Percentiles rank a stretch among this genome's conserved stretches.
phyloP scores from a whole-genome alignment of 1,140 invertebrate species.

The Temnothorax curvispinosus region DNA sequence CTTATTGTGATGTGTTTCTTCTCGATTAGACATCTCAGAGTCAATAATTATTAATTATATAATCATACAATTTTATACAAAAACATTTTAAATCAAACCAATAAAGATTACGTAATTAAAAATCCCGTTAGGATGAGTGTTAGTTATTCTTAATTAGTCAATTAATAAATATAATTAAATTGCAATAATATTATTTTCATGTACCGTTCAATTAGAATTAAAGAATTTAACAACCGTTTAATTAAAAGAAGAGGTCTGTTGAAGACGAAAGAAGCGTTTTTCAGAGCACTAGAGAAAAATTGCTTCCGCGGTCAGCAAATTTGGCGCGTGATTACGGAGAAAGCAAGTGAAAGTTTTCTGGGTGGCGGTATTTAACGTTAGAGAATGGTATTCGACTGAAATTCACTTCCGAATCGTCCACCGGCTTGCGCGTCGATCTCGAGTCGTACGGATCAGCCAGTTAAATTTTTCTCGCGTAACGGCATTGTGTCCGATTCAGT shows the following conservation, averaged over 20 bases:
- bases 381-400: neutral
- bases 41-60: neutral
- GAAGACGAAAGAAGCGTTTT: neutral
- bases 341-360: constrained; percentile 79
- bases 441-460: neutral
- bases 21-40: neutral
- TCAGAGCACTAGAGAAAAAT: constrained; percentile 20
- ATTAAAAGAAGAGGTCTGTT: neutral
- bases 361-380: constrained; percentile 67
- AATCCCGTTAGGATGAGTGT: neutral
- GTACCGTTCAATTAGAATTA: neutral
- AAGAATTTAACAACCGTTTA: neutral
- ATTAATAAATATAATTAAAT: constrained; percentile 13
- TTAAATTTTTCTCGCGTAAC: neutral
- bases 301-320: constrained; percentile 9
- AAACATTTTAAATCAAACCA: neutral
- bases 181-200: neutral
- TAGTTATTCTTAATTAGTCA: neutral
- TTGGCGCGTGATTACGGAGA: constrained; percentile 77
- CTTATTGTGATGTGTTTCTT: neutral
- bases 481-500: neutral
- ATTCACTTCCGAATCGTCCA: constrained; percentile 54
- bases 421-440: neutral
- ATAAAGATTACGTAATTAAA: neutral
- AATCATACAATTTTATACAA: neutral